Conservation (phyloP, 2,888 invertebrate genomes). For the Lochmaea capreae region DNA sequence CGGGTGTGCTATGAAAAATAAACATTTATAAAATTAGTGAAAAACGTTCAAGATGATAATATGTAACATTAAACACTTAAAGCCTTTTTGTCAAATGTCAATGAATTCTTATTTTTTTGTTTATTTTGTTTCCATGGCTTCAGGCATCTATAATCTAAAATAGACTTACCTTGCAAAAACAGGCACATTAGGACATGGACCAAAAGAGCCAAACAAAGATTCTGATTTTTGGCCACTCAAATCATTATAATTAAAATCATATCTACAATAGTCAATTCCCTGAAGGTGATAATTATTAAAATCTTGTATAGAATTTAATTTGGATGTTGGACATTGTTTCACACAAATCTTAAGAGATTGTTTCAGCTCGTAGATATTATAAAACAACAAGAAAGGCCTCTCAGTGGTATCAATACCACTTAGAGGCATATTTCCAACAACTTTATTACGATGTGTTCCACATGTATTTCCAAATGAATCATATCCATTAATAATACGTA, state of each 20-base stretch:
- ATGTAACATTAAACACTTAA: too few species aligned
- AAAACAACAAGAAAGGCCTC: constrained; percentile 84
- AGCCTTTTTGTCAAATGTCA: too few species aligned
- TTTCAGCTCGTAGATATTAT: constrained; percentile 81
- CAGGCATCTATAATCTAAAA: neutral
- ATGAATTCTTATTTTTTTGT: too few species aligned
- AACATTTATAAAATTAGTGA: neutral
- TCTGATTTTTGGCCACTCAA: constrained; percentile 58
- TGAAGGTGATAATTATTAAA: constrained; percentile 81
- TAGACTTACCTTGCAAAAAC: constrained; percentile 75
- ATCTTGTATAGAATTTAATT: constrained; percentile 73
- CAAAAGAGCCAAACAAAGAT: constrained; percentile 67
- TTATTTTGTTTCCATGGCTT: too few species aligned
- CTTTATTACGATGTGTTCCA: constrained; percentile 83
- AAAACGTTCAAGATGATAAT: neutral
- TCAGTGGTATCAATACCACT: constrained; percentile 86
- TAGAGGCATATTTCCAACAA: constrained; percentile 77
- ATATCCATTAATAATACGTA: constrained; percentile 88
- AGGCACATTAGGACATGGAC: constrained; percentile 84
- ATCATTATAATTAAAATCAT: constrained; percentile 73
- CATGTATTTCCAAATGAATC: constrained; percentile 97
- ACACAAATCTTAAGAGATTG: constrained; percentile 90
- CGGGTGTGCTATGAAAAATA: constrained; percentile 71
- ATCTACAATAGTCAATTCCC: constrained; percentile 82
- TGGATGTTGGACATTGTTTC: constrained; percentile 82